Percentiles rank a stretch among this genome's conserved stretches.
phyloP scores from a whole-genome alignment of 2,797 vertebrate genomes.

The Cheracebus regulus region DNA sequence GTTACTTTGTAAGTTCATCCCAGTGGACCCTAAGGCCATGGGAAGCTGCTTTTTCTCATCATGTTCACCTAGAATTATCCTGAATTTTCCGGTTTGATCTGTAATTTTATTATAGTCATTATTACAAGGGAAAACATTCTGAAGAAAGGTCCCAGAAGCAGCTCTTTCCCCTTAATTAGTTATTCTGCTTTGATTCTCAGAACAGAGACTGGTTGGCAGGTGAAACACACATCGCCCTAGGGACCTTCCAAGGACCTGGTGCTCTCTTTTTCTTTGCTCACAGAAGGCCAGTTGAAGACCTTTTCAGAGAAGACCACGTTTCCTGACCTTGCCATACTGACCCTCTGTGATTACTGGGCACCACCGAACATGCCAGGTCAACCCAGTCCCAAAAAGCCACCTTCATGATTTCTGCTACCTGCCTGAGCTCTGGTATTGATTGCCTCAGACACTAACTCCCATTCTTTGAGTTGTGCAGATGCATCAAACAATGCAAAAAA shows the following conservation, averaged over 20 bases:
- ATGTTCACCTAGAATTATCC: not conserved
- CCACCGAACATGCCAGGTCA: not conserved
- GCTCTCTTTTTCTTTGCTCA: not conserved
- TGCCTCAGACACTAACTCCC: not conserved
- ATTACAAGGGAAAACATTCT: not conserved
- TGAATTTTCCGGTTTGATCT: constrained; percentile 5
- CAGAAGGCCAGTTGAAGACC: not conserved
- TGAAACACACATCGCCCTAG: not conserved
- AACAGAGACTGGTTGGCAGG: not conserved
- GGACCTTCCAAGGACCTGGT: not conserved
- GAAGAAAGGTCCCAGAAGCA: not conserved
- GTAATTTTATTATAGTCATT: not conserved
- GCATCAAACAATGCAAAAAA: not conserved
- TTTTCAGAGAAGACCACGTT: not conserved
- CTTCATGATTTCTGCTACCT: not conserved
- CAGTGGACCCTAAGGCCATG: not conserved
- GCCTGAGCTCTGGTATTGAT: not conserved
- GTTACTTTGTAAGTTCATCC: not conserved
- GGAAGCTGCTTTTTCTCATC: constrained; percentile 11
- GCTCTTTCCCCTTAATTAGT: not conserved
- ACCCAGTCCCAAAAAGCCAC: not conserved
- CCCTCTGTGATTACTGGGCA: not conserved
- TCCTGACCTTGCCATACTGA: not conserved
- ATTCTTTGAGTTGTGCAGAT: not conserved
- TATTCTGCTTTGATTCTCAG: not conserved